Evolutionary conservation across 2,888 invertebrate species (phyloP), one percentile per base, ranked within the genome.

Genomic region (Yponomeuta sedellus): DNA sequence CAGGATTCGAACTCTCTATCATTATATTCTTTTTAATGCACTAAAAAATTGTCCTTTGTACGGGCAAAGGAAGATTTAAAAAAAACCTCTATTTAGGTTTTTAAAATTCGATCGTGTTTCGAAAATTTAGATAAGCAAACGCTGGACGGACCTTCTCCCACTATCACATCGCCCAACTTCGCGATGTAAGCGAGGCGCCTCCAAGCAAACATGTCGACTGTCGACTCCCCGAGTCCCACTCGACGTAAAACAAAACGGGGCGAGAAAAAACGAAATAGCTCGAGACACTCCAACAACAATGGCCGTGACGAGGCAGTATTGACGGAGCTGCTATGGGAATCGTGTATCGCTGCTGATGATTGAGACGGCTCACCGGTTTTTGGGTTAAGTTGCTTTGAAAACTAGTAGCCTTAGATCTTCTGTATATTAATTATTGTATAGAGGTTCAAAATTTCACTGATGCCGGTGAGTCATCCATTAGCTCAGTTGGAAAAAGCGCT

Each of bases 171-270:
- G 12, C 44, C 44, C 44, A 52, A 16, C 16, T 52, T 52, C 44
- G 44, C 44, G 44, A 16, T 69, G 67, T 67, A 66, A 68, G 52
- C 64, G 67, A 77, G 80, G 83, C 83, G 83, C 82, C 83, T 75
- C 72, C 74, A 59, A 62, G 71, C 77, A 79, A 83, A 82, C 78
- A 82, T 73, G 68, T 67, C 66, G 65, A 66, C 64, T 6, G 34
- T 63, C 57, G 64, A 25, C 2, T 25, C 66, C 68, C 39, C 61
- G 63, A 64, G n/a, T 64, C 68, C 64, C 70, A 65, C 68, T 71
- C 62, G n/a, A 59, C 59, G 19, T 62, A 62, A 62, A 62, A 62
- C 59, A 62, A 28, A 59, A 59, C 59, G 59, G 44, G 20, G 59
- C 11, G 62, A 28, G 62, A 39, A 62, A 62, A 62, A 62, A 62